phyloP scores from a whole-genome alignment of 2,888 invertebrate species.

The Lepidocyrtoides sp. region DNA sequence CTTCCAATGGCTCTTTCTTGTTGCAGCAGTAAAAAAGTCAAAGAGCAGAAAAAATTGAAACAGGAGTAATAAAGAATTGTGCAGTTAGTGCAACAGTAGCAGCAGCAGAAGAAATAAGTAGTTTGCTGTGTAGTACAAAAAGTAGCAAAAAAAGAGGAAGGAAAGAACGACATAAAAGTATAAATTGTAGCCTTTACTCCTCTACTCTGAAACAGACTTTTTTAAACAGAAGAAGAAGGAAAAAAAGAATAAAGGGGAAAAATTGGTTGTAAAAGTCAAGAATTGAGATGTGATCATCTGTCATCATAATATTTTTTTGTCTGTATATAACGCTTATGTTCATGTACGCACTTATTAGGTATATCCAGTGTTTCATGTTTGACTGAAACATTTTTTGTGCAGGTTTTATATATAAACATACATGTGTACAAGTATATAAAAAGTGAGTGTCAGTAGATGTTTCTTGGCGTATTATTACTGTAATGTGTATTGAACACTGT shows the following conservation, averaged over 20 bases:
- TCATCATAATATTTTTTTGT: constrained; percentile 67
- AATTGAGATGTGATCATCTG: constrained; percentile 75
- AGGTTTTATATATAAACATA: not conserved
- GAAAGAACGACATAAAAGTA: constrained; percentile 19
- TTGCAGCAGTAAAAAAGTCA: not conserved
- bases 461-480: constrained; percentile 20
- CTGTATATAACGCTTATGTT: no score
- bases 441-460: constrained; percentile 49
- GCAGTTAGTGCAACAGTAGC: not conserved
- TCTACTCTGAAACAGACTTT: not conserved
- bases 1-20: not conserved
- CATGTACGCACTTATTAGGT: not conserved
- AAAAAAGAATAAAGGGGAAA: constrained; percentile 40
- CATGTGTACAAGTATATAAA: no score
- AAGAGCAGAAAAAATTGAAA: constrained; percentile 31
- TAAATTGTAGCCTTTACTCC: constrained; percentile 35
- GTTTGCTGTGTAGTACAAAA: not conserved
- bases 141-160: not conserved
- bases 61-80: not conserved
- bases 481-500: constrained; percentile 58
- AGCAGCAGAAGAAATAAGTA: not conserved
- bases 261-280: constrained; percentile 72
- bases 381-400: not conserved
- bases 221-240: not conserved
- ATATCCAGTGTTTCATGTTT: constrained; percentile 10